Conservation (phyloP, 2,888 invertebrate species). For the Orgyia antiqua region DNA sequence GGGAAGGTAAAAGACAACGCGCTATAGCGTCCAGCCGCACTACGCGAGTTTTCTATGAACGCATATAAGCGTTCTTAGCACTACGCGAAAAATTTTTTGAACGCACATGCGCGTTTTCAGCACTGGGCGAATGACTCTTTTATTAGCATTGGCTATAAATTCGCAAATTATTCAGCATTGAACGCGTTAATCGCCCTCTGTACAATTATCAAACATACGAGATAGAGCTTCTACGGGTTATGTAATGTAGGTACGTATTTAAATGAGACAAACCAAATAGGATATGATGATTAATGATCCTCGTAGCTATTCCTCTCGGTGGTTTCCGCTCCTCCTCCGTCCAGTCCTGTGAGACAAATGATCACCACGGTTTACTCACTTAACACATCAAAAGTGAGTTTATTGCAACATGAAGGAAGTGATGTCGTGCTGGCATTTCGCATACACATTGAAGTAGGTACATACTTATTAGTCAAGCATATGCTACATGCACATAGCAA, state of each 20-base stretch:
- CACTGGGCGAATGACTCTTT: too few relatives aligned
- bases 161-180: too few relatives aligned
- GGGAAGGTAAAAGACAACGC: too few relatives aligned
- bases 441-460: slow-evolving; percentile 10
- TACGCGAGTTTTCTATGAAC: too few relatives aligned
- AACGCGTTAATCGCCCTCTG: too few relatives aligned
- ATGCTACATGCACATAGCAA: slow-evolving; percentile 30
- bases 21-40: too few relatives aligned
- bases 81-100: too few relatives aligned
- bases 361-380: slow-evolving; percentile 19
- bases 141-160: too few relatives aligned
- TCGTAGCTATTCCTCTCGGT: slow-evolving; percentile 74
- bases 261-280: slow-evolving; percentile 59
- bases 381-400: slow-evolving; percentile 8
- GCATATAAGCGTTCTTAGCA: too few relatives aligned
- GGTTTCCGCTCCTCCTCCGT: slow-evolving; percentile 73
- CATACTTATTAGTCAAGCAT: slow-evolving; percentile 13
- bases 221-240: too few relatives aligned
- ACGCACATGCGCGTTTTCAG: too few relatives aligned
- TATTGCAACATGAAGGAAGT: slow-evolving; percentile 13
- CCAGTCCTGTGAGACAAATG: slow-evolving; percentile 61
- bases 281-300: slow-evolving; percentile 76
- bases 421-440: slow-evolving; percentile 21
- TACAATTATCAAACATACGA: too few relatives aligned
- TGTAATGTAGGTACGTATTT: slow-evolving; percentile 11